Evolutionary conservation across 2,113 vertebrate genomes (phyloP), one percentile per base, ranked within the genome.

Genomic region (Alethe diademata): DNA sequence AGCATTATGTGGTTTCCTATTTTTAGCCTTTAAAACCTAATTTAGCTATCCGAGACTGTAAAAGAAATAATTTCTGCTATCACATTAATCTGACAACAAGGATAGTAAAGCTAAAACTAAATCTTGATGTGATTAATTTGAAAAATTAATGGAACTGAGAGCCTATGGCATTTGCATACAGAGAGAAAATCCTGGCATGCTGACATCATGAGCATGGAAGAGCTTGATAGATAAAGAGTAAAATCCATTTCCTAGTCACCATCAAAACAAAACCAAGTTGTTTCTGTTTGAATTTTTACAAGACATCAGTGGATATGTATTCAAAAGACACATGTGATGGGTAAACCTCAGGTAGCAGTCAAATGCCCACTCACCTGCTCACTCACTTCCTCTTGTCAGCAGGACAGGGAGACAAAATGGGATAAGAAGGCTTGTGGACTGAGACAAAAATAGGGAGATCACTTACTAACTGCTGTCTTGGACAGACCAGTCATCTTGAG

Each of bases 311-410:
- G 16, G 19, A 36, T 36, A 58, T 5, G 5, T 23, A 31, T 53
- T 76, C 13, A 57, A 57, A 65, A 66, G n/a, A 33, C 1, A 4
- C 14, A 2, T 7, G 8, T 7, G 9, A 8, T 2, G 5, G 1
- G 5, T 72, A 56, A 53, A 65, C 6, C 17, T 28, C 0, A 1
- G 5, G 7, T 56, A 57, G 62, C 6, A 57, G 14, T 5, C 28
- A 61, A 56, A 72, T 61, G 7, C 6, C 14, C 9, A 53, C 19
- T 47, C 1, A 1, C 24, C 6, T 2, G 0, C 17, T 80, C 51
- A 33, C 8, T 48, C 5, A 20, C 6, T 65, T 14, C 5, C 0
- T 0, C 12, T 85, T 2, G 47, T 86, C 33, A 76, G 5, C 4
- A 86, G 24, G 23, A 45, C 1, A 50, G 6, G 3, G 5, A 5